Evolutionary conservation across 2,797 vertebrate genomes (phyloP).

Genomic region (Eremophila alpestris): DNA sequence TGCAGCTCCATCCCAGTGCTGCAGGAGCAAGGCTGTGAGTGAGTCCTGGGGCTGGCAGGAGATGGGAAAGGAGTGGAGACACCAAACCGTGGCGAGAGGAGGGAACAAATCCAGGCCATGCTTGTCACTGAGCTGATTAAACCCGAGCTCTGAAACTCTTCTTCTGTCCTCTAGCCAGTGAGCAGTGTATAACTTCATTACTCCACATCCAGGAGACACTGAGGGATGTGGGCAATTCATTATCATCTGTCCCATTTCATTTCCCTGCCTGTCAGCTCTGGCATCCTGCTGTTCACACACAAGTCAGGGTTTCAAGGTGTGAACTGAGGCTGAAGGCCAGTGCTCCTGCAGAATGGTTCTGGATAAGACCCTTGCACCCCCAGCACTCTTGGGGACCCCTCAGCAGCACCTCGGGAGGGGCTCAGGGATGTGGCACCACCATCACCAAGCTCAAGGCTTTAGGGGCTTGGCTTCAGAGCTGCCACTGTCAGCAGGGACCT

Average conservation of each 20-base stretch:
- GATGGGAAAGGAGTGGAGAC: background rate
- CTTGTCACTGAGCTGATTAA: background rate
- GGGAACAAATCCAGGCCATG: background rate
- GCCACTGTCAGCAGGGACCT: background rate
- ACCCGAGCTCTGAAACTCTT: background rate
- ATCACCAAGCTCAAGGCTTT: background rate
- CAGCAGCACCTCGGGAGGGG: background rate
- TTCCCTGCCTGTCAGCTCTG: background rate
- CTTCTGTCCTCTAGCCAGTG: background rate
- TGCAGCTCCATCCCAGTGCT: background rate
- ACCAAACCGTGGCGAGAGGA: background rate
- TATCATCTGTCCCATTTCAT: slow-evolving; percentile 29
- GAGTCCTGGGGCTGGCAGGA: background rate
- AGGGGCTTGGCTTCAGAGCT: background rate
- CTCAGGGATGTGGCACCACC: background rate
- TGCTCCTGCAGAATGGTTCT: background rate
- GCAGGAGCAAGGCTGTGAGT: fast-evolving
- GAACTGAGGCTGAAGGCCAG: background rate
- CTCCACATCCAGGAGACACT: background rate
- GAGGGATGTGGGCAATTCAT: slow-evolving; percentile 29
- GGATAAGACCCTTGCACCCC: background rate
- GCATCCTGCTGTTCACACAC: background rate
- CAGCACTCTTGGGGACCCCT: background rate
- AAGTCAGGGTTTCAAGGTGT: background rate
- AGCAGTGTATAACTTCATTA: slow-evolving; percentile 1